Percentiles rank a stretch among this genome's conserved stretches.
phyloP scores from a whole-genome alignment of 2,888 invertebrate species.

The Plebejus anna region DNA sequence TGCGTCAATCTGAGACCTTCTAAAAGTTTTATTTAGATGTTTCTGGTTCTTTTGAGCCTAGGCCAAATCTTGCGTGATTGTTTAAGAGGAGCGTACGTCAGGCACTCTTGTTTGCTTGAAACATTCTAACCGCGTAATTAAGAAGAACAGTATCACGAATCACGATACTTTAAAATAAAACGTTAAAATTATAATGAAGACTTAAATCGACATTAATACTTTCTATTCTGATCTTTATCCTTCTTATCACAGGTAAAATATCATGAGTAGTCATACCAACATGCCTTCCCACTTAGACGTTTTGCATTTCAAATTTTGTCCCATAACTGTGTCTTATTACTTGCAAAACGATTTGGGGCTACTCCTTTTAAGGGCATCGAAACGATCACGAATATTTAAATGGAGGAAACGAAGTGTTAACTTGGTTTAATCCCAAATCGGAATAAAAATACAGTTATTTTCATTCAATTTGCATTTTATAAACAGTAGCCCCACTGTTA shows the following conservation, averaged over 20 bases:
- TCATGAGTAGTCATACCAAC: constrained; percentile 32
- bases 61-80: too few relatives aligned
- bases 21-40: too few relatives aligned
- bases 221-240: too few relatives aligned
- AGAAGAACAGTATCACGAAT: too few relatives aligned
- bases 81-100: too few relatives aligned
- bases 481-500: constrained; percentile 3
- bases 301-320: constrained; percentile 50
- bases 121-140: too few relatives aligned
- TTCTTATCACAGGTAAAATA: background rate
- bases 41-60: too few relatives aligned
- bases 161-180: too few relatives aligned
- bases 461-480: background rate
- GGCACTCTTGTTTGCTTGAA: too few relatives aligned
- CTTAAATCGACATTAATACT: too few relatives aligned
- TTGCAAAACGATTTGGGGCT: constrained; percentile 32
- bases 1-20: too few relatives aligned
- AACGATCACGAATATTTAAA: constrained; percentile 16
- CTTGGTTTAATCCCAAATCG: background rate
- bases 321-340: constrained; percentile 42
- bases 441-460: constrained; percentile 4
- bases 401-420: background rate
- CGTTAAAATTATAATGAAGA: too few relatives aligned
- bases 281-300: constrained; percentile 41
- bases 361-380: background rate